These are phyloP conservation scores for Linyphia triangularis DNA, from an alignment of 2,888 invertebrate genomes.

Conservation along the genomic window DNA sequence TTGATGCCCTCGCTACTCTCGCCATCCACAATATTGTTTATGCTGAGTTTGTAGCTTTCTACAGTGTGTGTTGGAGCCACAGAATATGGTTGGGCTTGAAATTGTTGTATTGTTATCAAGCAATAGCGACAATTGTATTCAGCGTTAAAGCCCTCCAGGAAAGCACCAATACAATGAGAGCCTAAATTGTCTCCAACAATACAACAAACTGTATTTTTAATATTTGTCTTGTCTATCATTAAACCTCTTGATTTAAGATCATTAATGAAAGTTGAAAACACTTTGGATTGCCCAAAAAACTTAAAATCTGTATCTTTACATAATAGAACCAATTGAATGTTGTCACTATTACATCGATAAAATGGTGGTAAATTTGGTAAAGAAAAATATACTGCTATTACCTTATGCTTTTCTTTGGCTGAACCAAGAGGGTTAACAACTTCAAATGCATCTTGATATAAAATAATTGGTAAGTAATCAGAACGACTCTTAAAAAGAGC, in stretches of 20 bases:
- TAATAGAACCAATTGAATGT: slow-evolving; percentile 23
- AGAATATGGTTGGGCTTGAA: slow-evolving; percentile 3
- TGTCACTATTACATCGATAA: slow-evolving; percentile 27
- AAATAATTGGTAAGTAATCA: background rate
- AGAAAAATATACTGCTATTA: slow-evolving; percentile 33
- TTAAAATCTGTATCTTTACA: slow-evolving; percentile 38
- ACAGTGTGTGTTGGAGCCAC: background rate
- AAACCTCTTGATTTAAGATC: slow-evolving; percentile 5
- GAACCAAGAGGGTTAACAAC: slow-evolving; percentile 31
- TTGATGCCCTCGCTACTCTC: slow-evolving; percentile 1
- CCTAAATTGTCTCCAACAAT: slow-evolving; percentile 41
- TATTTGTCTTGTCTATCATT: background rate
- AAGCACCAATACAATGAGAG: slow-evolving; percentile 34
- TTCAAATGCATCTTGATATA: slow-evolving; percentile 33
- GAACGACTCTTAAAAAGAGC: background rate
- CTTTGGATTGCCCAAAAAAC: slow-evolving; percentile 12
- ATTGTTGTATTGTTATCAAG: slow-evolving; percentile 20
- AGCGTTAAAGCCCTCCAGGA: slow-evolving; percentile 21
- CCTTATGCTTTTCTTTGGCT: slow-evolving; percentile 6
- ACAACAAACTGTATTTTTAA: slow-evolving; percentile 27
- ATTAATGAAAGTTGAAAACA: slow-evolving; percentile 20
- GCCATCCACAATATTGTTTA: background rate
- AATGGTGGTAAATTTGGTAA: slow-evolving; percentile 7
- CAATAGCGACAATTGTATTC: slow-evolving; percentile 11
- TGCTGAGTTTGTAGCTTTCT: slow-evolving; percentile 4